These are phyloP conservation scores for Harpagifer antarcticus DNA, from an alignment of 2,797 vertebrate species.

Conservation along the genomic window DNA sequence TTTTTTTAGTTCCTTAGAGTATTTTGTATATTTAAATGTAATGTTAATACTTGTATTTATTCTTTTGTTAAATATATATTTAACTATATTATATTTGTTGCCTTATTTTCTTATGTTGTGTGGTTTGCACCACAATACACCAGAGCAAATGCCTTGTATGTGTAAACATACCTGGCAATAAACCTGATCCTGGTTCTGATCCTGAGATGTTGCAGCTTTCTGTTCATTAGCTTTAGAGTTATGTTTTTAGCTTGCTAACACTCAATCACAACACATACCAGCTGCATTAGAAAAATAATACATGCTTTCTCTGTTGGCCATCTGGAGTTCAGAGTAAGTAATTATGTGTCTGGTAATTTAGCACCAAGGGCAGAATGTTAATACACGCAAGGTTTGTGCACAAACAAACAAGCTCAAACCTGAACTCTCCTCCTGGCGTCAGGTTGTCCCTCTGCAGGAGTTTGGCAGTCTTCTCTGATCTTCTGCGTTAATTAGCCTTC, in stretches of 20 bases:
- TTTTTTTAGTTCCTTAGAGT: too few species aligned
- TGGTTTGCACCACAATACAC: too few species aligned
- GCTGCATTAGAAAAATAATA: constrained; percentile 26
- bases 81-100: too few species aligned
- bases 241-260: too few species aligned
- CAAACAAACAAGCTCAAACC: constrained; percentile 36
- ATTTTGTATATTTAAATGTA: too few species aligned
- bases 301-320: constrained; percentile 54
- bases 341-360: constrained; percentile 67
- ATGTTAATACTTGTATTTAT: too few species aligned
- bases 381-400: constrained; percentile 36
- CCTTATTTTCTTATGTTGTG: too few species aligned
- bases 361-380: constrained; percentile 56
- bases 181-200: too few species aligned
- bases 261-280: neutral
- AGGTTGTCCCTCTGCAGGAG: constrained; percentile 32
- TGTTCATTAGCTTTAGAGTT: neutral
- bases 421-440: constrained; percentile 14
- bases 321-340: constrained; percentile 66
- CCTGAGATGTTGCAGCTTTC: too few species aligned
- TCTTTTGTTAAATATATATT: too few species aligned
- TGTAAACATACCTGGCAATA: too few species aligned
- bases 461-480: constrained; percentile 28
- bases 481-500: constrained; percentile 59
- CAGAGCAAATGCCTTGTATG: too few species aligned